A percentile compares a stretch with the other conserved stretches of the same genome.
Evolutionary conservation across 2,888 invertebrate species (phyloP).

Genomic region (Colletes collaris): DNA sequence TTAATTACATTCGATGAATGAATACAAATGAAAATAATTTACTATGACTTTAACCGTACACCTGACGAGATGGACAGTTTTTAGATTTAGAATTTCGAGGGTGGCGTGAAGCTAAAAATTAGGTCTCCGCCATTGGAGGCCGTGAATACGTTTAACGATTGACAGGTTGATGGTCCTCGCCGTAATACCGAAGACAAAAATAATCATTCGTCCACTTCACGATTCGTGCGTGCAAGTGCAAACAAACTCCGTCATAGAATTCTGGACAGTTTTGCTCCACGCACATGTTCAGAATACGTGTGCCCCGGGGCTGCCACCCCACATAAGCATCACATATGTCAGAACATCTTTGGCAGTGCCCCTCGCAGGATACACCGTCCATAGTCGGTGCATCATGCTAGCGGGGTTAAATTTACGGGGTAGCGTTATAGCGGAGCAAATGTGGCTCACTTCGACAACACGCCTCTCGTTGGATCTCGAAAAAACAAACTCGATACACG

Average conservation of each 20-base stretch:
- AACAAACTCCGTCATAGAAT: slow-evolving; percentile 77
- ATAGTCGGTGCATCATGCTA: slow-evolving; percentile 38
- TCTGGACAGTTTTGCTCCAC: slow-evolving; percentile 73
- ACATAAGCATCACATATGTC: slow-evolving; percentile 79
- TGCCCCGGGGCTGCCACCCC: slow-evolving; percentile 71
- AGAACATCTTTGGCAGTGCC: slow-evolving; percentile 68
- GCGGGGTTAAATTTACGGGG: slow-evolving; percentile 67
- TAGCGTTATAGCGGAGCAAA: slow-evolving; percentile 74
- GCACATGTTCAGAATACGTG: slow-evolving; percentile 76
- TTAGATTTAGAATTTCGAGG: too few relatives aligned
- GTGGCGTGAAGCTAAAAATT: too few relatives aligned
- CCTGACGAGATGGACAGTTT: too few relatives aligned
- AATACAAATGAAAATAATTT: too few relatives aligned
- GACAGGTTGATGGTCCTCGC: slow-evolving; percentile 47
- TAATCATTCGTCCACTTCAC: slow-evolving; percentile 69
- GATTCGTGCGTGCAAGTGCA: slow-evolving; percentile 71
- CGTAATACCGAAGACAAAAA: slow-evolving; percentile 59
- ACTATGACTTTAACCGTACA: too few relatives aligned
- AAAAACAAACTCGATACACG: slow-evolving; percentile 23
- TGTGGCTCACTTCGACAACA: slow-evolving; percentile 70
- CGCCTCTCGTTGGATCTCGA: slow-evolving; percentile 70
- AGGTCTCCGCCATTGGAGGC: too few relatives aligned
- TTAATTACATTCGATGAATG: too few relatives aligned
- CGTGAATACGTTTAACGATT: slow-evolving; percentile 3
- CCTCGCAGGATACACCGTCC: slow-evolving; percentile 57